Base-by-base conservation (phyloP, 2,888 invertebrate genomes). In the Trichopria drosophilae region DNA sequence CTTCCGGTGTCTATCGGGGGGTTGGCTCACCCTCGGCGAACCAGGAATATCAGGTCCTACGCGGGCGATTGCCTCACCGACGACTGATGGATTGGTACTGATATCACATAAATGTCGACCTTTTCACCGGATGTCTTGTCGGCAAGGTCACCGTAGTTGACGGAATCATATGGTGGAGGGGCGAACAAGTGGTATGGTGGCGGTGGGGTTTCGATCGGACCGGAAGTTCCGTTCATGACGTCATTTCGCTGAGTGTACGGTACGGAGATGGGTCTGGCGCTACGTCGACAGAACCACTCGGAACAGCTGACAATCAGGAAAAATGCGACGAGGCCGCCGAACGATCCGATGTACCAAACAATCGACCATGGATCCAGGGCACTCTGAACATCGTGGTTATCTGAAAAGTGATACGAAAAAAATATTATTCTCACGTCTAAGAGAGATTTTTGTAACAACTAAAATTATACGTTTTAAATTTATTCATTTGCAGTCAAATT, bases 321-420 rank as follows among this genome's bases (percentile, higher is more conserved):
- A 66, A 81, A 81, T 4, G 78, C 76, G 3, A 81, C 79, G 15
- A 82, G 68, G 1, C 81, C 80, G 4, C 81, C 81, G 60, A 81
- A 81, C 2, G 81, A 81, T 3, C 80, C 81, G 40, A 81, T 77
- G 72, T 81, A 81, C 81, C 81, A 81, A 5, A 81, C 74, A 43
- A 81, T 78, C 19, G 81, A 80, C 80, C 80, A 80, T 0, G 80
- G 78, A 60, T 80, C 80, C 60, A 78, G 58, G 1, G 75, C 67
- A 31, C 65, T 70, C 29, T 72, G 71, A 10, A 56, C 60, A 2
- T 67, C 63, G 16, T 52, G 51, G 24, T 65, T 58, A 23, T 58
- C 66, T 67, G 64, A 3, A 59, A 55, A 46, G 22, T 23, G 16
- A 50, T 19, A 41, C 15, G 18, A 48, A 4, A 22, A 3, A 39